Evolutionary conservation across 2,797 vertebrate genomes (phyloP).

Genomic region (Sebastiscus tertius): DNA sequence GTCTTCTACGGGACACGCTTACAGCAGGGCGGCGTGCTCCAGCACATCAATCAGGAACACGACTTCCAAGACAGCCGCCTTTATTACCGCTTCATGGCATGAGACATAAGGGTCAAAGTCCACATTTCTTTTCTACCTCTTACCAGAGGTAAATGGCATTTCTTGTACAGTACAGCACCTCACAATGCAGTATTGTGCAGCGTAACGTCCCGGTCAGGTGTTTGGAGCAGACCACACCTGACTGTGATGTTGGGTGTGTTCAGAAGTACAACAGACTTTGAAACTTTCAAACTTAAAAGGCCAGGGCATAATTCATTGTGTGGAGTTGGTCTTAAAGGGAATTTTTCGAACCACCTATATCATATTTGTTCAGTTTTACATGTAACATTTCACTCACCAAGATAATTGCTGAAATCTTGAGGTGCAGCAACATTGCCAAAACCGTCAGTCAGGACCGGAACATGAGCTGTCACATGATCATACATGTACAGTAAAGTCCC

Average conservation of each 20-base stretch:
- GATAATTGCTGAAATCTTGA: background rate
- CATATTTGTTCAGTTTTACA: background rate
- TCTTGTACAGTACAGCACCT: background rate
- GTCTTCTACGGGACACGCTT: conserved; percentile 88
- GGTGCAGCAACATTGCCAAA: background rate
- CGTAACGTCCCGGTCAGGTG: background rate
- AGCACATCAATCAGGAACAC: conserved; percentile 88
- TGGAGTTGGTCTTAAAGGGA: conserved; percentile 2
- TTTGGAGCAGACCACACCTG: background rate
- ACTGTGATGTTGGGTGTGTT: background rate
- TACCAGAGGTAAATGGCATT: background rate
- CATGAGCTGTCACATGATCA: background rate
- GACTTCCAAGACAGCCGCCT: conserved; percentile 89
- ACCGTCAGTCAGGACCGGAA: background rate
- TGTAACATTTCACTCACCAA: background rate
- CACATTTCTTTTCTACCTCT: background rate
- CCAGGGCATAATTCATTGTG: background rate
- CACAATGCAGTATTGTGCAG: background rate
- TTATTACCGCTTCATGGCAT: conserved; percentile 86
- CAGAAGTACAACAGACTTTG: background rate
- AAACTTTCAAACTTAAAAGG: background rate
- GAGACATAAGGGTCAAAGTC: background rate
- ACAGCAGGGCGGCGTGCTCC: conserved; percentile 89
- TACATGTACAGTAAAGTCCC: background rate
- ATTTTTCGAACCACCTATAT: background rate